Percentiles rank a stretch among this genome's conserved stretches.
These are phyloP conservation scores for Dicycla oo DNA, from an alignment of 2,888 invertebrate genomes.

Conservation along the genomic window DNA sequence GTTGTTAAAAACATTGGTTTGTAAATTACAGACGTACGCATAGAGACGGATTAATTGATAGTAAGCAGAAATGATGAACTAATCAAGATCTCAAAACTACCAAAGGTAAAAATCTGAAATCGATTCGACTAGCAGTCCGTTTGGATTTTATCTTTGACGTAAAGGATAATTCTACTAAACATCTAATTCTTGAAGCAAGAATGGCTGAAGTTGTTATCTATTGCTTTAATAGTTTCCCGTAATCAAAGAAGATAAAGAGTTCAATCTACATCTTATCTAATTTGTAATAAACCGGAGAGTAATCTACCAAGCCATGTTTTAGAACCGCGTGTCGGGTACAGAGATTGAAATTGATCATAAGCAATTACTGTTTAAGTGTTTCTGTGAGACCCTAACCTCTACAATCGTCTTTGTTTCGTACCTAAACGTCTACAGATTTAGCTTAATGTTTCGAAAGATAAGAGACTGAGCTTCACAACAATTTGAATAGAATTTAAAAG, in stretches of 20 bases:
- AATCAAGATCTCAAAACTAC: too few relatives aligned
- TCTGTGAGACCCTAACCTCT: not conserved
- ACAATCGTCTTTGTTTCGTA: constrained; percentile 15
- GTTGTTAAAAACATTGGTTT: not conserved
- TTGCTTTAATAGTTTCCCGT: not conserved
- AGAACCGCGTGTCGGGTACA: constrained; percentile 10
- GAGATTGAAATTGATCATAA: constrained; percentile 29
- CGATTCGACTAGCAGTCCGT: too few relatives aligned
- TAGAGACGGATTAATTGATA: not conserved
- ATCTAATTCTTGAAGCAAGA: not conserved
- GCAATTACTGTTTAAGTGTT: constrained; percentile 31
- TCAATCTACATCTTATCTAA: not conserved
- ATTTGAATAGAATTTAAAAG: constrained; percentile 43
- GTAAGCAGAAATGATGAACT: not conserved
- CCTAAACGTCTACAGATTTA: constrained; percentile 36
- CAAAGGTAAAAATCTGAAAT: too few relatives aligned
- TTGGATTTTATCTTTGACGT: too few relatives aligned
- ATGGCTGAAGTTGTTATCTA: not conserved
- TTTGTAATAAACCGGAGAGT: not conserved
- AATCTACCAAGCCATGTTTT: not conserved
- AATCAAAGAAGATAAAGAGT: not conserved
- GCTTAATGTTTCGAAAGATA: constrained; percentile 42
- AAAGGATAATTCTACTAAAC: not conserved
- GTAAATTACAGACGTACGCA: not conserved
- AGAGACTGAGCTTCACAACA: constrained; percentile 12